Conservation (phyloP, 2,797 vertebrate species). For the Alca torda region DNA sequence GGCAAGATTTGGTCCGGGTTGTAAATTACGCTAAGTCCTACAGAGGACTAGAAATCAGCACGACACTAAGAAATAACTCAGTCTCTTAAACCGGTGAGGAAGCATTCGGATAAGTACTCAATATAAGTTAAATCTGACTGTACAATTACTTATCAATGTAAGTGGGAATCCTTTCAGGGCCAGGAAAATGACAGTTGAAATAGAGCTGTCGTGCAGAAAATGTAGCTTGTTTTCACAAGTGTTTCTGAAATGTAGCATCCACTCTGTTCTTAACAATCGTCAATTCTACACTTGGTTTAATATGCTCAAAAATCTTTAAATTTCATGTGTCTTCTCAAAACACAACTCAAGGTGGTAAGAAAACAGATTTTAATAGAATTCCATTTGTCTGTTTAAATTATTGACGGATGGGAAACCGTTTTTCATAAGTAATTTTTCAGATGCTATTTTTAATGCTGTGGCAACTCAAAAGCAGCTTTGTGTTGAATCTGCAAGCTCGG, state of each 20-base stretch:
- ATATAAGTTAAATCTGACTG: neutral
- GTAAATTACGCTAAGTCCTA: neutral
- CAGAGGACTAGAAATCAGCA: neutral
- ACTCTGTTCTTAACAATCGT: neutral
- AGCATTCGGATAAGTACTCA: neutral
- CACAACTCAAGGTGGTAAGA: neutral
- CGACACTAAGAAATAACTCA: neutral
- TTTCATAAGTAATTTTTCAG: constrained; percentile 38
- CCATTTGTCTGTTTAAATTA: constrained; percentile 18
- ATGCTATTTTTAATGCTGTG: constrained; percentile 44
- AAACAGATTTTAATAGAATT: constrained; percentile 5
- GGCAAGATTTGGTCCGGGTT: neutral
- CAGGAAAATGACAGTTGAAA: neutral
- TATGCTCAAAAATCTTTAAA: neutral
- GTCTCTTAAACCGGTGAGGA: neutral
- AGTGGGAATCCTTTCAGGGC: neutral
- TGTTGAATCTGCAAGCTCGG: constrained; percentile 33
- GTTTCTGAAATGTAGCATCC: neutral
- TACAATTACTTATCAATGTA: neutral
- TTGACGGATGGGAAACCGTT: neutral
- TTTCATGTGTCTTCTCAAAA: neutral
- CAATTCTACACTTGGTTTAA: neutral
- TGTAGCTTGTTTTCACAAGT: neutral
- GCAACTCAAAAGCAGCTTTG: constrained; percentile 47
- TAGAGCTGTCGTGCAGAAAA: neutral